phyloP scores from a whole-genome alignment of 2,797 vertebrate genomes.

The Cossypha dichroa region DNA sequence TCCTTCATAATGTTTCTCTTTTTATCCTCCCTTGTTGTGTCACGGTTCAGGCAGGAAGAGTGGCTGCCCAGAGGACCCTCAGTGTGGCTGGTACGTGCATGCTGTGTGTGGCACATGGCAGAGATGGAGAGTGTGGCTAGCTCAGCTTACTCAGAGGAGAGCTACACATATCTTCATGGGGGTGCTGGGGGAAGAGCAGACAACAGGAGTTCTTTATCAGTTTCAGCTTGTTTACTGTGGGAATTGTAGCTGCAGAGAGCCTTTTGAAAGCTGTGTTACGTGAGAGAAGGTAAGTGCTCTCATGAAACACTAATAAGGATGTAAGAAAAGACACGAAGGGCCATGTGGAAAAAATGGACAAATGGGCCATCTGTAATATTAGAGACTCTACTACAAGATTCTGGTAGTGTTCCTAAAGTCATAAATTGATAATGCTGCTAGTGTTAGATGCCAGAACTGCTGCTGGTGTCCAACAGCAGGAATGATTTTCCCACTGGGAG shows the following conservation, averaged over 20 bases:
- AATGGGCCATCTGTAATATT: slow-evolving; percentile 34
- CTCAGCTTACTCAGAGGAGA: neutral
- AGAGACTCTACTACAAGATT: slow-evolving; percentile 16
- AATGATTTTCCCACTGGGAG: slow-evolving; percentile 58
- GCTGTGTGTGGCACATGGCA: neutral
- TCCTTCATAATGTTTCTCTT: neutral
- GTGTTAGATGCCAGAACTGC: slow-evolving; percentile 42
- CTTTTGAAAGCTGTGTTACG: neutral
- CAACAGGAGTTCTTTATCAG: neutral
- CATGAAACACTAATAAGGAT: slow-evolving; percentile 8
- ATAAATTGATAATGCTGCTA: slow-evolving; percentile 61
- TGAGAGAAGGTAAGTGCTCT: neutral
- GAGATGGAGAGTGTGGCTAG: neutral
- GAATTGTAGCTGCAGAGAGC: neutral
- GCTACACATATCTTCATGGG: neutral
- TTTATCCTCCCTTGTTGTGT: neutral
- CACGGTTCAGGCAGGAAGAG: neutral
- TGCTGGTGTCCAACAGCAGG: slow-evolving; percentile 25
- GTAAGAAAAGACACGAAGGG: neutral
- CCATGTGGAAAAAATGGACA: neutral
- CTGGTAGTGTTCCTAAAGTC: slow-evolving; percentile 35
- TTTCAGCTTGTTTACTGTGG: neutral
- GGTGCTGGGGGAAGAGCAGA: neutral
- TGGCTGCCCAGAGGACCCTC: neutral
- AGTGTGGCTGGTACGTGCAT: neutral